These are phyloP conservation scores for Drosophila pseudotakahashii DNA, from an alignment of 2,888 invertebrate species.

Conservation along the genomic window DNA sequence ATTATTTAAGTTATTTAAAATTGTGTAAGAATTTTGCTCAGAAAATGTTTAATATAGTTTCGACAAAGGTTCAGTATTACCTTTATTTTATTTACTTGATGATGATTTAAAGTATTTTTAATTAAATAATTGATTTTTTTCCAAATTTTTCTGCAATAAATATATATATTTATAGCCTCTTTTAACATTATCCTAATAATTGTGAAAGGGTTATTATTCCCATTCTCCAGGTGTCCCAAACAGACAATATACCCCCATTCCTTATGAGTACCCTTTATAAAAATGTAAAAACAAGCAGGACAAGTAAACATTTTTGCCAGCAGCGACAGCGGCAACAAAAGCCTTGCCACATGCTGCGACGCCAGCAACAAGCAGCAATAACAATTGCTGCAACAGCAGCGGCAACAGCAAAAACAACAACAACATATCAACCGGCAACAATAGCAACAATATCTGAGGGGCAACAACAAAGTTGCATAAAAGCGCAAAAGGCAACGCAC, in stretches of 20 bases:
- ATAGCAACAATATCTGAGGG: constrained; percentile 28
- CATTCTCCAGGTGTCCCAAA: not conserved
- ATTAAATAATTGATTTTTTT: too few species aligned
- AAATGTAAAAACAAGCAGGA: constrained; percentile 39
- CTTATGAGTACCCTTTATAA: constrained; percentile 24
- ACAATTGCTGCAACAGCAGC: constrained; percentile 48
- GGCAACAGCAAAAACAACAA: constrained; percentile 31
- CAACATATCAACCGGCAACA: constrained; percentile 26
- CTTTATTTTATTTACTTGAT: too few species aligned
- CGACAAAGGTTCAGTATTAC: too few species aligned
- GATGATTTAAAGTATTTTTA: too few species aligned
- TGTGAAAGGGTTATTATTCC: not conserved
- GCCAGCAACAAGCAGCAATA: constrained; percentile 60
- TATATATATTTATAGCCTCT: too few species aligned
- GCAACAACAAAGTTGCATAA: constrained; percentile 58
- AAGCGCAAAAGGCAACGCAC: constrained; percentile 57
- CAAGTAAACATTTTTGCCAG: constrained; percentile 49
- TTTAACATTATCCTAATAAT: too few species aligned
- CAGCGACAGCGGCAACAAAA: constrained; percentile 53
- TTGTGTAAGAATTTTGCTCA: too few species aligned
- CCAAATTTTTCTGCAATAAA: too few species aligned
- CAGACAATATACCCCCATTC: constrained; percentile 19
- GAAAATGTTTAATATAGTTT: too few species aligned
- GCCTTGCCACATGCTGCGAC: constrained; percentile 63
- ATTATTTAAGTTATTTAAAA: too few species aligned